Percentiles rank a stretch among this genome's conserved stretches.
These are phyloP conservation scores for Paracyclopina nana DNA, from an alignment of 1,140 invertebrate genomes.

Conservation along the genomic window DNA sequence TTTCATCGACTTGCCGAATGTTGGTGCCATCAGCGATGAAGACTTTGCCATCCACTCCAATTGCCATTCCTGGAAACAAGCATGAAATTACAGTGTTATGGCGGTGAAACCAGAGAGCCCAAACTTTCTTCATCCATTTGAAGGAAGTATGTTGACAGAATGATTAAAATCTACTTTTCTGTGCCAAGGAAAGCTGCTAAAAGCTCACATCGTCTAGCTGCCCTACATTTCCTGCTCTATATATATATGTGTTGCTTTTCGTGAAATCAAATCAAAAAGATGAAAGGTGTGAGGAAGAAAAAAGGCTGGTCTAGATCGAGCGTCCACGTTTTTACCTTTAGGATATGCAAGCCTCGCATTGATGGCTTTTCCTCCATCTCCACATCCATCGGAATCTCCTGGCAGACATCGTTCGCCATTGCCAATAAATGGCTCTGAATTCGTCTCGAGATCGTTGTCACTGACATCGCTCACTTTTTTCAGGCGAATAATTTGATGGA, in stretches of 20 bases:
- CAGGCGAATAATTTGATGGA: constrained; percentile 40
- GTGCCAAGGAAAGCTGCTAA: too few relatives aligned
- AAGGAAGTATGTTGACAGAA: too few relatives aligned
- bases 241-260: too few relatives aligned
- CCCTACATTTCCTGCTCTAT: too few relatives aligned
- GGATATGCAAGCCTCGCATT: constrained; percentile 85
- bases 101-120: neutral
- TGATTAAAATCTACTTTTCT: too few relatives aligned
- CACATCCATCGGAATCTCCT: constrained; percentile 64
- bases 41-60: constrained; percentile 71
- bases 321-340: constrained; percentile 58
- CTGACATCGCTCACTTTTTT: constrained; percentile 14
- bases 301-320: too few relatives aligned
- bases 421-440: constrained; percentile 74
- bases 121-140: too few relatives aligned
- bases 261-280: too few relatives aligned
- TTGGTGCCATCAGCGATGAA: constrained; percentile 87
- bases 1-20: constrained; percentile 66
- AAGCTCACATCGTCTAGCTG: too few relatives aligned
- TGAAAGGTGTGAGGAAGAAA: too few relatives aligned
- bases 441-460: constrained; percentile 55
- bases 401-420: constrained; percentile 86
- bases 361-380: constrained; percentile 72
- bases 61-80: constrained; percentile 44
- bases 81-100: neutral